Conservation (phyloP, 2,888 invertebrate genomes). For the Hoplodrina ambigua region DNA sequence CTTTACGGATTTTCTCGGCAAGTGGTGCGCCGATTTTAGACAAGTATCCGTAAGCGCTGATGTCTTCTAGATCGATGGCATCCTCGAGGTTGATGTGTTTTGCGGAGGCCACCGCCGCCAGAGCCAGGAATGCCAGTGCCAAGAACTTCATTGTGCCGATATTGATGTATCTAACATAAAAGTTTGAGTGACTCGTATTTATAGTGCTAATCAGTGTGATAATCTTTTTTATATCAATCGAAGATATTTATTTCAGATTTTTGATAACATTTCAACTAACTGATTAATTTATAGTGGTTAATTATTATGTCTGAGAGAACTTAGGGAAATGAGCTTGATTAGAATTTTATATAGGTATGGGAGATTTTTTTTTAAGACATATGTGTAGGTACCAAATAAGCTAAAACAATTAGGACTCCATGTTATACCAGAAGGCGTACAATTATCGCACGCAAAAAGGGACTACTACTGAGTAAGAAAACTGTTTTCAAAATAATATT, state of each 20-base stretch:
- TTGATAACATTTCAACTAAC: no score
- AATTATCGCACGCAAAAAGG: no score
- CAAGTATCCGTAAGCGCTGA: constrained; percentile 62
- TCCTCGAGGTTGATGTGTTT: constrained; percentile 33
- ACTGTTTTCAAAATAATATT: no score
- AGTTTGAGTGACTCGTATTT: background rate
- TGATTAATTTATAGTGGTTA: no score
- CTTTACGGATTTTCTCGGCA: constrained; percentile 58
- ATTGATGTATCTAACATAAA: background rate
- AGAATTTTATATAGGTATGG: background rate
- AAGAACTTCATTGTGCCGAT: constrained; percentile 39
- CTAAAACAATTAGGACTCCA: no score
- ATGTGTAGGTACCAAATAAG: no score
- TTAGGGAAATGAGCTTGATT: no score
- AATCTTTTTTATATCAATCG: background rate
- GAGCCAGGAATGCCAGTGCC: constrained; percentile 44
- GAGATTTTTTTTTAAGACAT: background rate
- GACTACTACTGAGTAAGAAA: no score
- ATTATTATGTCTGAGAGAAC: no score
- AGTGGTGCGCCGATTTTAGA: constrained; percentile 58
- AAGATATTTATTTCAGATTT: no score
- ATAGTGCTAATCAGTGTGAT: constrained; percentile 15
- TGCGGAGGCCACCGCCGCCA: constrained; percentile 52
- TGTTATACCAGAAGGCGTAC: no score
- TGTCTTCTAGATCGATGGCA: constrained; percentile 45